Percentiles rank a stretch among this genome's conserved stretches.
Evolutionary conservation across 2,797 vertebrate genomes (phyloP).

Genomic region (Crocidura indochinensis): DNA sequence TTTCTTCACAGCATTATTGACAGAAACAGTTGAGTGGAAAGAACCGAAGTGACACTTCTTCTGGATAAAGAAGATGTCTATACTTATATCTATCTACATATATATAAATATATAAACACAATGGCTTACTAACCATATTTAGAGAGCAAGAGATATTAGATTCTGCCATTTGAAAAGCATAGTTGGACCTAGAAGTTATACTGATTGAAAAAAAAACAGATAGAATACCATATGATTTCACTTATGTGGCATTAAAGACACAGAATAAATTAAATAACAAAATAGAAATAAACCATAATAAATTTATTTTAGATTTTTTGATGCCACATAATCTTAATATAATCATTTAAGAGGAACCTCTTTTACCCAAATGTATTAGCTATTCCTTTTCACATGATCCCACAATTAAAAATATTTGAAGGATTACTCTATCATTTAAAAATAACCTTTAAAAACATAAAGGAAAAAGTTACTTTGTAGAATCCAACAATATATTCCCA

Average conservation of each 20-base stretch:
- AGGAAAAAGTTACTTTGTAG: constrained; percentile 20
- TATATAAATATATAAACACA: background rate
- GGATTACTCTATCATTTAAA: constrained; percentile 25
- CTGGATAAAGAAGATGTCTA: background rate
- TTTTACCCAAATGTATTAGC: constrained; percentile 43
- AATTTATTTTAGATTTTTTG: background rate
- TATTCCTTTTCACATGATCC: constrained; percentile 34
- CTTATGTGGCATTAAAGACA: background rate
- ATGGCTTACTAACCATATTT: background rate
- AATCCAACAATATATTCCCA: background rate
- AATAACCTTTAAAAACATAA: constrained; percentile 39
- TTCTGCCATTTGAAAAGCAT: background rate
- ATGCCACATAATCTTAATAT: background rate
- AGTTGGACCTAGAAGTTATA: background rate
- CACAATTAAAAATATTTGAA: constrained; percentile 26
- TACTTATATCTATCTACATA: background rate
- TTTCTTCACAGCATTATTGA: background rate
- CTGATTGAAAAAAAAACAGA: background rate
- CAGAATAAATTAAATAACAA: background rate
- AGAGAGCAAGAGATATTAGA: background rate
- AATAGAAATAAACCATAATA: background rate
- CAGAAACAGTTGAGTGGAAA: background rate
- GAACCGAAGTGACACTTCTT: background rate
- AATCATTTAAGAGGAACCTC: background rate
- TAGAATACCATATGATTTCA: background rate